A percentile compares a stretch with the other conserved stretches of the same genome.
Evolutionary conservation across 2,888 invertebrate species (phyloP).

Genomic region (Xiphydria camelus): DNA sequence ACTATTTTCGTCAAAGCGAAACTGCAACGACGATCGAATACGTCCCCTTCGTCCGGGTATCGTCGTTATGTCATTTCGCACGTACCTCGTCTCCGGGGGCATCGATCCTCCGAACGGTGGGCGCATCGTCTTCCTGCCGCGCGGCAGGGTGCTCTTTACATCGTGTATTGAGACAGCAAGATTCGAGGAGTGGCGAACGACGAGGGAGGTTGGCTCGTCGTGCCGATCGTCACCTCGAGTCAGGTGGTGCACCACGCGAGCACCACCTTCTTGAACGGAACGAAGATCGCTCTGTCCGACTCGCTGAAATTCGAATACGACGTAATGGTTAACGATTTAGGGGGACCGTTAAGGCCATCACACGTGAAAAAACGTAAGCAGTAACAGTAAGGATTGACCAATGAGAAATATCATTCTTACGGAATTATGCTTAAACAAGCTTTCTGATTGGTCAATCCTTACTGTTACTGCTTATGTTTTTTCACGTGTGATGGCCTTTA

Average conservation of each 20-base stretch:
- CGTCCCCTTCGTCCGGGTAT: conserved; percentile 1
- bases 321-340: no score
- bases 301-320: conserved; percentile 60
- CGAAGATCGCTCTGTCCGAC: conserved; percentile 70
- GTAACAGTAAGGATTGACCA: no score
- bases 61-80: conserved; percentile 1
- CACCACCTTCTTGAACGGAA: conserved; percentile 78
- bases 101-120: no score
- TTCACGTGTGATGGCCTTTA: no score
- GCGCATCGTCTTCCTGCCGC: no score
- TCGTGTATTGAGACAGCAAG: conserved; percentile 50
- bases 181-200: conserved; percentile 38
- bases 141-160: conserved; percentile 41
- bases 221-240: no score
- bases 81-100: neutral
- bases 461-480: no score
- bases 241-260: conserved; percentile 71
- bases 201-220: conserved; percentile 21
- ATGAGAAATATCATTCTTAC: no score
- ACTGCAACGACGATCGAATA: conserved; percentile 3
- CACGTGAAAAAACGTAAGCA: no score
- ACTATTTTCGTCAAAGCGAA: neutral
- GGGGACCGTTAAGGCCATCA: no score
- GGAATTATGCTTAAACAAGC: no score
- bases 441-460: no score